A percentile compares a stretch with the other conserved stretches of the same genome.
Conservation (phyloP, 2,797 vertebrate species). For the Artibeus lituratus region DNA sequence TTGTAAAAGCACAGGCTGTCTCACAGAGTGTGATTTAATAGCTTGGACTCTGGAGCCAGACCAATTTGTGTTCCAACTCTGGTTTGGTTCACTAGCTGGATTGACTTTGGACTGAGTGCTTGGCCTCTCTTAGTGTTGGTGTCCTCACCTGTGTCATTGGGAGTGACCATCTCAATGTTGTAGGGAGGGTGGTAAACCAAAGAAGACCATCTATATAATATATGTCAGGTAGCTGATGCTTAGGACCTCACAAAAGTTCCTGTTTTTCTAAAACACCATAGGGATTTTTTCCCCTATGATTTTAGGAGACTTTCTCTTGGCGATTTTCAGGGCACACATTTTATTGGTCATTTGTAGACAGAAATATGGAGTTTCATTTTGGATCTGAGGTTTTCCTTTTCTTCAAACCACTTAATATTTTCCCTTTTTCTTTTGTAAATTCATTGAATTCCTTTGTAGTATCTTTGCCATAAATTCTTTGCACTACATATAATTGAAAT, state of each 20-base stretch:
- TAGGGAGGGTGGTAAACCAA: neutral
- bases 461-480: slow-evolving; percentile 7
- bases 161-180: neutral
- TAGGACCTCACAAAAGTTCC: neutral
- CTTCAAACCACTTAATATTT: slow-evolving; percentile 54
- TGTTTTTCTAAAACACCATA: neutral
- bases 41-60: neutral
- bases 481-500: neutral
- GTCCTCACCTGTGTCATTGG: neutral
- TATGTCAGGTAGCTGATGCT: neutral
- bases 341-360: slow-evolving; percentile 23
- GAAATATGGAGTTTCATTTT: slow-evolving; percentile 67
- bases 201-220: neutral
- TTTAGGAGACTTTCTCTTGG: neutral
- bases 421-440: slow-evolving; percentile 43
- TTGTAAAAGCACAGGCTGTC: neutral
- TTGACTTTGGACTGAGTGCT: neutral
- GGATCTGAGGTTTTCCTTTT: slow-evolving; percentile 31
- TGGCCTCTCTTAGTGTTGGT: neutral
- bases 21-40: neutral
- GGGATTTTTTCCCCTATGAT: neutral
- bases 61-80: neutral
- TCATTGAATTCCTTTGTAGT: neutral
- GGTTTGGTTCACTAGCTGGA: neutral
- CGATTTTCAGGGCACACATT: neutral